These are phyloP conservation scores for Callinectes sapidus DNA, from an alignment of 2,888 invertebrate genomes.

Conservation along the genomic window DNA sequence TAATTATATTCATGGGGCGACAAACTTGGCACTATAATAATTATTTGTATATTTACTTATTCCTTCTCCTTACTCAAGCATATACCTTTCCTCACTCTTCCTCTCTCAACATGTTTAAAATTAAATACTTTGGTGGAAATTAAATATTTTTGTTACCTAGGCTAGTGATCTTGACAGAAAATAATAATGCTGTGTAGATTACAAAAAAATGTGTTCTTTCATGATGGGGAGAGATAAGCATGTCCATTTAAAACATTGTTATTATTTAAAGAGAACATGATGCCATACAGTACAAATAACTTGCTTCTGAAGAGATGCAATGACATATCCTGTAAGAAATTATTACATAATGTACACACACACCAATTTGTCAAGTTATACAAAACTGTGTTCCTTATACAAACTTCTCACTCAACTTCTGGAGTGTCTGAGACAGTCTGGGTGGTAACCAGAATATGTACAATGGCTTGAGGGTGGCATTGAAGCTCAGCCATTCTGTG, in stretches of 20 bases:
- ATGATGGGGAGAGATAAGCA: neutral
- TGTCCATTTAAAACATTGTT: constrained; percentile 60
- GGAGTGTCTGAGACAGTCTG: constrained; percentile 53
- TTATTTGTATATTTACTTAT: too few relatives aligned
- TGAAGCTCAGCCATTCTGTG: constrained; percentile 32
- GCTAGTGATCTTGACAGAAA: too few relatives aligned
- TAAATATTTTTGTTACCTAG: too few relatives aligned
- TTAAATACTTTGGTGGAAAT: too few relatives aligned
- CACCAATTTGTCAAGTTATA: constrained; percentile 61
- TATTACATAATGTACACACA: constrained; percentile 58
- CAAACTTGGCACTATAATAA: too few relatives aligned
- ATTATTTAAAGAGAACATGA: constrained; percentile 69
- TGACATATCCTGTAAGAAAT: constrained; percentile 29
- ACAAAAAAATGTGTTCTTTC: too few relatives aligned
- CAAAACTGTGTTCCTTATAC: constrained; percentile 69
- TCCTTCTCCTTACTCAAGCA: too few relatives aligned
- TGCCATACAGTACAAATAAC: constrained; percentile 68
- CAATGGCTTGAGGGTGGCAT: constrained; percentile 42
- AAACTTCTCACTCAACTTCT: constrained; percentile 63
- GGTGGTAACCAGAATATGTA: constrained; percentile 59
- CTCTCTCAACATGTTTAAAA: too few relatives aligned
- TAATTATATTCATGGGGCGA: too few relatives aligned
- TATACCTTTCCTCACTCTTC: too few relatives aligned
- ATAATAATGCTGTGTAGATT: too few relatives aligned
- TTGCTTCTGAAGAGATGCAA: constrained; percentile 67